Evolutionary conservation across 2,797 vertebrate species (phyloP), one percentile per base, ranked within the genome.

Genomic region (Onychomys arenicola): DNA sequence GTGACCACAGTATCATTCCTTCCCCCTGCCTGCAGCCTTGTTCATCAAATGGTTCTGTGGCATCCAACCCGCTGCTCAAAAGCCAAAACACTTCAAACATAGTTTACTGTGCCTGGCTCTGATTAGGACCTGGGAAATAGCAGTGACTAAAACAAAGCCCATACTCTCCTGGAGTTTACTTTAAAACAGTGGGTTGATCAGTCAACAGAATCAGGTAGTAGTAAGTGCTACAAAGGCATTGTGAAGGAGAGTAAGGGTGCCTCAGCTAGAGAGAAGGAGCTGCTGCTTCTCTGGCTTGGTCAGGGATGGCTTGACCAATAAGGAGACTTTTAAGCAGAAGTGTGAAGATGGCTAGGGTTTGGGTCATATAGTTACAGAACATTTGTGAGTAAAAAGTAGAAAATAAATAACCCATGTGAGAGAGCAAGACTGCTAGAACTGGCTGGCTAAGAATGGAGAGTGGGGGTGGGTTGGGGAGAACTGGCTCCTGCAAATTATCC

Each of bases 1-100:
- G 0, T 29, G 52, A 69, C 25, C 23, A 19, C 23, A 3, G 1
- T 27, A 25, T 1, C n/a, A 5, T 14, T 10, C 43, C 21, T 7
- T n/a, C 46, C 11, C 14, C 55, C 67, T 1, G 5, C 1, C 52
- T 16, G 16, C 14, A 40, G 10, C 73, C 46, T 25, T 49, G 37
- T 89, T 14, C 40, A 19, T 46, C 21, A 19, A 32, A 12, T 84
- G 40, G n/a, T 55, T 21, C 11, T 40, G 37, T 90, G 82, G 55
- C 17, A 25, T 6, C n/a, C 19, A 8, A 5, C 25, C 5, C 19
- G 9, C 65, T 34, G 34, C 43, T 88, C 34, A n/a, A 73, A 23
- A 43, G 88, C 61, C 40, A n/a, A 23, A 84, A 71, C 2, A 57
- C 34, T 6, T 40, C 73, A 25, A 19, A 23, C 78, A 40, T 55